These are phyloP conservation scores for Trinectes maculatus DNA, from an alignment of 2,113 vertebrate species.

Conservation along the genomic window DNA sequence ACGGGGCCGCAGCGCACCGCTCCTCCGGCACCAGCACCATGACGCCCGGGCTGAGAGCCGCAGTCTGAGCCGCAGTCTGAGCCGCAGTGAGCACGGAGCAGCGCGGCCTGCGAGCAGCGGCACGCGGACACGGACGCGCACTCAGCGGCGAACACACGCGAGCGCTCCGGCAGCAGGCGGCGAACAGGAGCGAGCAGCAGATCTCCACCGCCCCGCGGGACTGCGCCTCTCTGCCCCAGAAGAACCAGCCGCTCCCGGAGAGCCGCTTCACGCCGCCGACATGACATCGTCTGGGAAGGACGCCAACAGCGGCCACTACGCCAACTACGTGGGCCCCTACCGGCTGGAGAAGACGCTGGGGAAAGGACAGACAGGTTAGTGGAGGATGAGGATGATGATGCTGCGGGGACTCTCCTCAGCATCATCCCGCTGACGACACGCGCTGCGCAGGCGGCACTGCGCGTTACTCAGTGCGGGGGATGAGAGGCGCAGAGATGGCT, in stretches of 20 bases:
- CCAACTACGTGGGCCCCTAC: conserved; percentile 99
- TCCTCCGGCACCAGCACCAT: conserved; percentile 63
- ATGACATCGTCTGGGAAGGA: conserved; percentile 91
- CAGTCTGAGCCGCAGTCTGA: conserved; percentile 61
- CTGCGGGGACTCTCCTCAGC: conserved; percentile 31
- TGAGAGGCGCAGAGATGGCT: conserved; percentile 9
- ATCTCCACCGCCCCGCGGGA: conserved; percentile 60
- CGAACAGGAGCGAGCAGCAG: neutral
- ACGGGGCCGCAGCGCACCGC: conserved; percentile 62
- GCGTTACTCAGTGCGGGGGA: conserved; percentile 19
- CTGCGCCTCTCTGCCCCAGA: conserved; percentile 45
- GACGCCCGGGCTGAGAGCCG: conserved; percentile 48
- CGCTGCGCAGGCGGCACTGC: neutral
- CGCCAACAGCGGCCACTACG: conserved; percentile 92
- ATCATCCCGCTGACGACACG: conserved; percentile 27
- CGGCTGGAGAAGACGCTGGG: conserved; percentile 99
- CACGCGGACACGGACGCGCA: neutral
- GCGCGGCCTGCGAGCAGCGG: neutral
- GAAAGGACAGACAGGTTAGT: conserved; percentile 99
- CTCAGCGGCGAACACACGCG: neutral
- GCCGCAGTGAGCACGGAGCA: neutral
- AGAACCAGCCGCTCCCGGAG: conserved; percentile 29
- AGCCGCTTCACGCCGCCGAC: conserved; percentile 10
- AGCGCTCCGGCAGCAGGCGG: neutral
- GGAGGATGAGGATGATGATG: conserved; percentile 29